A percentile compares a stretch with the other conserved stretches of the same genome.
Evolutionary conservation across 1,140 invertebrate species (phyloP).

Genomic region (Telenomus remus): DNA sequence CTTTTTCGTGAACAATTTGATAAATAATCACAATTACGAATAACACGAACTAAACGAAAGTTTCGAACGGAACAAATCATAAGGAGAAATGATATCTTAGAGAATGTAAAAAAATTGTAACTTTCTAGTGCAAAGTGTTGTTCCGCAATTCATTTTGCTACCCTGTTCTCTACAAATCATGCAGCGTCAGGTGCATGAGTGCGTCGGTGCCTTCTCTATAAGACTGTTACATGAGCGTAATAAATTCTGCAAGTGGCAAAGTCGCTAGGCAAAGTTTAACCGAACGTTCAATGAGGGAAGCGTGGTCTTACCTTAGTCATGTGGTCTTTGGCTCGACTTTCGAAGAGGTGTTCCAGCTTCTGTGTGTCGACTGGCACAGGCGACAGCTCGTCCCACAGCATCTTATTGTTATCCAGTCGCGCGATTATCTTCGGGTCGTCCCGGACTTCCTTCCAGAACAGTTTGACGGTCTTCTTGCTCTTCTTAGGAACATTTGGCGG

Average conservation of each 20-base stretch:
- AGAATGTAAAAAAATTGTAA: slow-evolving; percentile 17
- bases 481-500: slow-evolving; percentile 80
- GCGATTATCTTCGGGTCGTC: slow-evolving; percentile 87
- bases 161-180: slow-evolving; percentile 44
- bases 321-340: slow-evolving; percentile 96
- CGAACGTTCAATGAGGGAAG: slow-evolving; percentile 1
- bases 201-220: slow-evolving; percentile 41
- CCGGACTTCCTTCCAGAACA: slow-evolving; percentile 98
- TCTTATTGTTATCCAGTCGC: slow-evolving; percentile 79
- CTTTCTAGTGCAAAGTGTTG: slow-evolving; percentile 24
- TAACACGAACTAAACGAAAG: too few species aligned
- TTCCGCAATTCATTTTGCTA: slow-evolving; percentile 33
- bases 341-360: slow-evolving; percentile 97
- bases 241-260: slow-evolving; percentile 33
- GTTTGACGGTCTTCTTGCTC: slow-evolving; percentile 97
- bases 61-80: too few species aligned
- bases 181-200: slow-evolving; percentile 52
- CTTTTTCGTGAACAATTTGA: not conserved
- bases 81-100: not conserved
- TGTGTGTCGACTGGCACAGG: slow-evolving; percentile 91
- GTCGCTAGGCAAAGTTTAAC: slow-evolving; percentile 17
- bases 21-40: too few species aligned
- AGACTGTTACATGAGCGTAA: slow-evolving; percentile 9
- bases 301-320: slow-evolving; percentile 87
- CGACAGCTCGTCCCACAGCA: slow-evolving; percentile 96